These are phyloP conservation scores for Drosophila trapezifrons DNA, from an alignment of 1,140 invertebrate genomes.

Conservation along the genomic window DNA sequence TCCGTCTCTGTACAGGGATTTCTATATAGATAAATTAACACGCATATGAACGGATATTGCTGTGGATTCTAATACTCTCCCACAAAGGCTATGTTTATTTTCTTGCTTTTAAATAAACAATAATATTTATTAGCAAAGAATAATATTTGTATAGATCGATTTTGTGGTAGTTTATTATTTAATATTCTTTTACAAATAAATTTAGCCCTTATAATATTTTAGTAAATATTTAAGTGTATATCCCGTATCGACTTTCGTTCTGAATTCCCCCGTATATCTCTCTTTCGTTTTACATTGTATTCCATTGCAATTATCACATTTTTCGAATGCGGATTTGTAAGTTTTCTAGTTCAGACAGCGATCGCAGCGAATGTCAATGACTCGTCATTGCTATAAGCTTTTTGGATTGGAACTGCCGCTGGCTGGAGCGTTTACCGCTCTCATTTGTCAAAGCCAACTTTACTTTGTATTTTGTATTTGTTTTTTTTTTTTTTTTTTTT, in stretches of 20 bases:
- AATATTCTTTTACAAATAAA: not conserved
- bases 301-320: slow-evolving; percentile 62
- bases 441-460: slow-evolving; percentile 62
- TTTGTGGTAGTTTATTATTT: too few species aligned
- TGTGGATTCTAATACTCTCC: slow-evolving; percentile 2
- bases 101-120: too few species aligned
- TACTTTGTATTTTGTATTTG: slow-evolving; percentile 16
- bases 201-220: not conserved
- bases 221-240: slow-evolving; percentile 5
- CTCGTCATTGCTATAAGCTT: slow-evolving; percentile 44
- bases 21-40: slow-evolving; percentile 47
- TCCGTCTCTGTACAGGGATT: slow-evolving; percentile 4
- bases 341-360: slow-evolving; percentile 71
- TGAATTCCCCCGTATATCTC: not conserved
- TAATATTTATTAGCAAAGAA: too few species aligned
- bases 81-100: not conserved
- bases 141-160: too few species aligned
- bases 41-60: slow-evolving; percentile 5
- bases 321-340: slow-evolving; percentile 42
- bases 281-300: slow-evolving; percentile 26
- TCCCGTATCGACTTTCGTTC: not conserved
- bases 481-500: too few species aligned
- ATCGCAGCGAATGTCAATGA: slow-evolving; percentile 72
- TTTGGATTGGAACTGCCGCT: slow-evolving; percentile 43
- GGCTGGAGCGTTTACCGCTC: slow-evolving; percentile 60